Conservation (phyloP, 2,888 invertebrate species). For the Melinaea menophilus region DNA sequence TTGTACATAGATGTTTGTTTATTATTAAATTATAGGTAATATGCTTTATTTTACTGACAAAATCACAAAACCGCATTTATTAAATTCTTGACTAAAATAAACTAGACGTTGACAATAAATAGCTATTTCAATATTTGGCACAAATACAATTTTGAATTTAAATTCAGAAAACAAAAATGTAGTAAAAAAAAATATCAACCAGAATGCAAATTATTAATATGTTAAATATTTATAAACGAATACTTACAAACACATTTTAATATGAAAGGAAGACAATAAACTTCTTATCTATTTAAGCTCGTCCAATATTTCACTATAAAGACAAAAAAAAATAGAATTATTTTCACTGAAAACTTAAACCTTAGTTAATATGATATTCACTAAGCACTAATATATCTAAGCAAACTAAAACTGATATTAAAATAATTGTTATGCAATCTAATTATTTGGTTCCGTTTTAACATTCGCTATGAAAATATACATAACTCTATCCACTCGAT, state of each 20-base stretch:
- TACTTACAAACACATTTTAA: no score
- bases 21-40: no score
- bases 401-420: neutral
- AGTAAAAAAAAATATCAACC: neutral
- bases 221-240: conserved; percentile 10
- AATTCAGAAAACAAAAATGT: neutral
- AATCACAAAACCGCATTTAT: no score
- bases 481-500: conserved; percentile 59
- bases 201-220: neutral
- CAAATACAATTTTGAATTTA: conserved; percentile 39
- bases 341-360: no score
- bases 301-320: conserved; percentile 38
- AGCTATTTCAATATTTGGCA: conserved; percentile 19
- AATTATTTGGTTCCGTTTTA: conserved; percentile 73
- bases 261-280: conserved; percentile 11
- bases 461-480: conserved; percentile 76
- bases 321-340: neutral
- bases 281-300: conserved; percentile 53
- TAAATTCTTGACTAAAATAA: no score
- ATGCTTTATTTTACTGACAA: no score
- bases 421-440: conserved; percentile 28
- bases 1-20: no score
- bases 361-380: no score
- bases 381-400: neutral
- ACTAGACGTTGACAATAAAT: neutral